Evolutionary conservation across 2,797 vertebrate species (phyloP), one percentile per base, ranked within the genome.

Genomic region (Smutsia gigantea): DNA sequence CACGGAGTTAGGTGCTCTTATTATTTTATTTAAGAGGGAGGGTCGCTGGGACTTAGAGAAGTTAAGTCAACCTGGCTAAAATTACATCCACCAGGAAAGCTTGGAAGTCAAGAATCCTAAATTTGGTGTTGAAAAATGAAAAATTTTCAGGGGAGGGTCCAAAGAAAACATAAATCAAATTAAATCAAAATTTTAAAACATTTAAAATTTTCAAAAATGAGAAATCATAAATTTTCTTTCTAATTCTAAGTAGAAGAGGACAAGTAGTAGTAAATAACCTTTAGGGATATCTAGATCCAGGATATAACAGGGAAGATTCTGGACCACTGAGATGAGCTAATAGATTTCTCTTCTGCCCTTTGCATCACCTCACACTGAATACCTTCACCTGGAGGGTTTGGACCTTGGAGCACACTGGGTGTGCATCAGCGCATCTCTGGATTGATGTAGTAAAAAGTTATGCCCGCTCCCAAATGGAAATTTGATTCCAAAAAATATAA

Each of bases 361-460:
- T 14, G 23, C 46, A 17, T 19, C 15, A 2, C 15, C 31, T 42
- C 42, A 46, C 12, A 34, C 42, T 7, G 14, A 68, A 34, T 57
- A 34, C 27, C 53, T n/a, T 78, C 7, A 13, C 42, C 89, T 79
- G 34, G 82, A 91, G 55, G 51, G 7, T 11, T 0, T 57, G 29
- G n/a, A 51, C 69, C 8, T 4, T 1, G 57, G 66, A 97, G 95
- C 95, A 87, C 25, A 27, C 79, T 96, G 86, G 86, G 74, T 97
- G 86, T 97, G 98, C 93, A 98, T 97, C 90, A 93, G 90, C 71
- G 66, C 84, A 83, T 83, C 95, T 96, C 94, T 96, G 96, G 89
- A 85, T 95, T 97, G 85, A 92, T 93, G 0, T n/a, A 71, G 97
- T 96, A 97, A 97, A 98, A 97, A 96, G 94, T 95, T 97, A 92